A percentile compares a stretch with the other conserved stretches of the same genome.
phyloP scores from a whole-genome alignment of 2,113 vertebrate species.

The Stigmatopora nigra region DNA sequence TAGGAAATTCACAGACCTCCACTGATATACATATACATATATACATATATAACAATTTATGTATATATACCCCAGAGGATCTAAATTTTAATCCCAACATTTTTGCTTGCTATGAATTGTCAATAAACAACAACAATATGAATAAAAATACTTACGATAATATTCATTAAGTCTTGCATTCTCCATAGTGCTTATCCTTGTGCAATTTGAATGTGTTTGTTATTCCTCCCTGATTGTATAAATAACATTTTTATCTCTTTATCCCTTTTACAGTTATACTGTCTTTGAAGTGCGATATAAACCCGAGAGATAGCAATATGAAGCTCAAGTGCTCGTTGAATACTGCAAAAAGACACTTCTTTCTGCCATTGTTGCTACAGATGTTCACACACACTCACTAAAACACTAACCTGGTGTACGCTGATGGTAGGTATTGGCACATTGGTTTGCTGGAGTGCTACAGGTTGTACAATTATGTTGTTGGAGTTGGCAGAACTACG shows the following conservation, averaged over 20 bases:
- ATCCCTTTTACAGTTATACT: constrained; percentile 8
- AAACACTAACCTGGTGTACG: constrained; percentile 47
- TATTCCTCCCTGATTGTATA: background rate
- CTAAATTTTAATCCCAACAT: no score
- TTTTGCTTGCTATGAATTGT: no score
- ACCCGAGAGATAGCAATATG: constrained; percentile 16
- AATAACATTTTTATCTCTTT: background rate
- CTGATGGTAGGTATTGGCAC: constrained; percentile 38
- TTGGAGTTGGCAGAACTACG: constrained; percentile 64
- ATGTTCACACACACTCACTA: background rate
- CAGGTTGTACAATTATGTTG: constrained; percentile 50
- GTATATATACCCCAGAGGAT: no score
- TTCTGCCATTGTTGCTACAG: background rate
- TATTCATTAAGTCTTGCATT: no score
- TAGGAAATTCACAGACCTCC: no score
- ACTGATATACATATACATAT: no score
- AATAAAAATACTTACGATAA: background rate
- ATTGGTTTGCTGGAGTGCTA: constrained; percentile 37
- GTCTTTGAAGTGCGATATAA: constrained; percentile 17
- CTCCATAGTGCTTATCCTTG: no score
- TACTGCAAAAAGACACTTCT: background rate
- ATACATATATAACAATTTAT: no score
- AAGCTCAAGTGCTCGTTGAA: constrained; percentile 5
- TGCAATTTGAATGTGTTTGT: background rate
- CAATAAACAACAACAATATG: background rate